Evolutionary conservation across 2,113 vertebrate species (phyloP).

Genomic region (Sinocyclocheilus rhinocerous): DNA sequence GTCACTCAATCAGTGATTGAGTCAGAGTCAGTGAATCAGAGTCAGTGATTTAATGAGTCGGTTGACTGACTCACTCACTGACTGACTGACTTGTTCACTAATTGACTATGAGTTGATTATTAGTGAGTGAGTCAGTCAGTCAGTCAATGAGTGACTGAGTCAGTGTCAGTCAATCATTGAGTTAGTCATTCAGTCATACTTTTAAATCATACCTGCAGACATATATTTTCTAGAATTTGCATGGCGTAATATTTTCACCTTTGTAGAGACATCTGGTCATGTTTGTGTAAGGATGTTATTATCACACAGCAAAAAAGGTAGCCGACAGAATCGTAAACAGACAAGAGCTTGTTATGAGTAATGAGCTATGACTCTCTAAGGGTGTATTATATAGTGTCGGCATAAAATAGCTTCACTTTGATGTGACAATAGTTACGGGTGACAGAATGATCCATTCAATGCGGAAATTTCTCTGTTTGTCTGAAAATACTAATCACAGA

Average conservation of each 20-base stretch:
- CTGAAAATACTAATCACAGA: background rate
- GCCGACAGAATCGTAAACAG: background rate
- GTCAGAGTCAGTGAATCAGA: no score
- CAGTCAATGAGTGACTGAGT: no score
- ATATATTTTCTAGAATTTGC: background rate
- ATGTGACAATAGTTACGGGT: background rate
- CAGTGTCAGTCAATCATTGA: background rate
- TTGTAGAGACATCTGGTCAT: background rate
- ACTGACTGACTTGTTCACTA: no score
- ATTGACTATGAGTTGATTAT: no score
- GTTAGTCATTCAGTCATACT: background rate
- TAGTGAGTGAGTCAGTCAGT: no score
- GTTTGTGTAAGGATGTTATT: background rate
- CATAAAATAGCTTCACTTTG: conserved; percentile 24
- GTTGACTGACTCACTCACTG: no score
- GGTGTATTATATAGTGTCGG: background rate
- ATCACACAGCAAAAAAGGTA: background rate
- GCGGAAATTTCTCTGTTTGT: background rate
- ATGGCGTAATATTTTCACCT: background rate
- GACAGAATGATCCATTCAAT: conserved; percentile 8
- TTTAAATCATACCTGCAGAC: background rate
- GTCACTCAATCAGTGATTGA: no score
- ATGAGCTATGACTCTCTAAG: background rate
- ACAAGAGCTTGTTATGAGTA: background rate
- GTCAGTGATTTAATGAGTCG: no score